Base-by-base conservation (phyloP, 2,797 vertebrate species). In the Orestias chungarensis region DNA sequence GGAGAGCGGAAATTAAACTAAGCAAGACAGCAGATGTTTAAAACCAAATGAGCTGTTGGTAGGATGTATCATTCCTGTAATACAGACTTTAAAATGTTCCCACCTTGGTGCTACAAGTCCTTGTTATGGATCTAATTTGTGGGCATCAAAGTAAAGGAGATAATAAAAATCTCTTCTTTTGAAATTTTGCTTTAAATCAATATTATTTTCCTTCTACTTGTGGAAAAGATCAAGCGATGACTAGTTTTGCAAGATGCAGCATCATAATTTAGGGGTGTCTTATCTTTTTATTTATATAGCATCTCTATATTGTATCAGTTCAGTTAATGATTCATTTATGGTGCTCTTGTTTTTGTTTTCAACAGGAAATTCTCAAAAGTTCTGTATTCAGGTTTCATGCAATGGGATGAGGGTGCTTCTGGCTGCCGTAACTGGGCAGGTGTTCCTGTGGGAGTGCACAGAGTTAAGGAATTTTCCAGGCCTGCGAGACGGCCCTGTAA, bases 401-500 rank as follows among this genome's bases (percentile, higher is more conserved):
- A 93, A 97, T 84, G 98, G 96, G 31, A 93, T 86, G 85, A 95
- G 91, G 74, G 90, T 94, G 25, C 87, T 99, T 0, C 78, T 99
- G 76, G 80, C 88, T 25, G 86, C 87, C 82, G 71, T 93, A 70
- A 94, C 92, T 31, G 96, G 95, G 12, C 91, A 90, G 76, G 86
- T 95, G n/a, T 95, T 96, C 77, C 91, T 99, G 50, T 99, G 98
- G 98, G 96, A 99, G 82, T 95, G 93, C 80, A 64, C 74, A 57
- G 94, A 95, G 70, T 35, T 64, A 64, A 91, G 85, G 75, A 93
- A 87, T 68, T 81, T 92, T 38, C 66, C 71, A 1, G 83, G 73
- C 3, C 12, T 85, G 4, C 91, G 95, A 84, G 94, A 91, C 47
- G 85, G 87, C 38, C 78, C 80, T 1, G 71, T 95, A 18, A 79